Conservation (phyloP, 2,797 vertebrate species). For the Neosalanx taihuensis region DNA sequence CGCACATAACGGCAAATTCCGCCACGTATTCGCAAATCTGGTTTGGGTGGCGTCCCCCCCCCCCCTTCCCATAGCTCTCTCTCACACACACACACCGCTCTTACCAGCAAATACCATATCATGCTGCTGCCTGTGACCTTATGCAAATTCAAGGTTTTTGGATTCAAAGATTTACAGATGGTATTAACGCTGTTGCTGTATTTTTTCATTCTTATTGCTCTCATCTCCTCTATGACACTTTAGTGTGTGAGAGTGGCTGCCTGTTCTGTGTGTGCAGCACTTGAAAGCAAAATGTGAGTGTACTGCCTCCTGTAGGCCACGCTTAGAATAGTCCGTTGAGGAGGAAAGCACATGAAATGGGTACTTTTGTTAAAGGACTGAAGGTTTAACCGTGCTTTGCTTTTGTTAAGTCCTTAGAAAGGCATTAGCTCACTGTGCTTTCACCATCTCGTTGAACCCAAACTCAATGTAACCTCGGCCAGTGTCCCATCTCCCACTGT, state of each 20-base stretch:
- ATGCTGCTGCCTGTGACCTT: conserved; percentile 64
- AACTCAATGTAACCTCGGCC: neutral
- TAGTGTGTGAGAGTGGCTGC: conserved; percentile 30
- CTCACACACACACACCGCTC: conserved; percentile 10
- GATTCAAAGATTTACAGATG: conserved; percentile 37
- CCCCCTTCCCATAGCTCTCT: neutral
- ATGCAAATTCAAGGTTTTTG: conserved; percentile 53
- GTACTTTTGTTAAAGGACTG: neutral
- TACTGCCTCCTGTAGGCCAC: conserved; percentile 54
- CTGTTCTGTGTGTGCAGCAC: conserved; percentile 25
- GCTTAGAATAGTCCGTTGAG: conserved; percentile 19
- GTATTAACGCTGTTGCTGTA: conserved; percentile 53
- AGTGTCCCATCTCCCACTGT: neutral
- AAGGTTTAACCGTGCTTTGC: neutral
- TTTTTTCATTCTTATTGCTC: conserved; percentile 43
- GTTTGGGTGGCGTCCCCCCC: conserved; percentile 22
- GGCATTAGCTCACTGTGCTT: neutral
- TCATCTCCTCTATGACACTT: conserved; percentile 54
- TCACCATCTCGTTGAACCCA: neutral
- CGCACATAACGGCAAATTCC: conserved; percentile 29
- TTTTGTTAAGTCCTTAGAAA: neutral
- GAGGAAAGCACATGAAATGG: neutral
- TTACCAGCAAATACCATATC: conserved; percentile 54
- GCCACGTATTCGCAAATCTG: conserved; percentile 34
- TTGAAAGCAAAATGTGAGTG: conserved; percentile 28